Percentiles rank a stretch among this genome's conserved stretches.
Evolutionary conservation across 2,888 invertebrate genomes (phyloP).

Genomic region (Sericinus montela): DNA sequence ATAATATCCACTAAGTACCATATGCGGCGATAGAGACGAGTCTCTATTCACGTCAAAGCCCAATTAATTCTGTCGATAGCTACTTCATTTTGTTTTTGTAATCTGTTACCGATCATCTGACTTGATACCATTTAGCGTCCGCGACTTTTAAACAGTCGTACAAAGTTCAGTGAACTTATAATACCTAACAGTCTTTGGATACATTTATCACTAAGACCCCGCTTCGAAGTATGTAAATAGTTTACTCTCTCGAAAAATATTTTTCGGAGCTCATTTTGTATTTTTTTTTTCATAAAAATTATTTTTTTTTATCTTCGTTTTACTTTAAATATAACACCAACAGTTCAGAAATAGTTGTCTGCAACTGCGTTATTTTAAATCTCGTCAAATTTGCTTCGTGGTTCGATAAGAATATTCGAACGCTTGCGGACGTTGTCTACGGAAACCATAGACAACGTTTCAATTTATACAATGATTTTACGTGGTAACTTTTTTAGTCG

Average conservation of each 20-base stretch:
- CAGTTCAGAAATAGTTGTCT: slow-evolving; percentile 25
- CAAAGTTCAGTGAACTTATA: slow-evolving; percentile 69
- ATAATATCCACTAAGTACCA: slow-evolving; percentile 34
- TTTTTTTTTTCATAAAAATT: slow-evolving; percentile 44
- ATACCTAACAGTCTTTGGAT: slow-evolving; percentile 78
- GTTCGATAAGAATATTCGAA: slow-evolving; percentile 22
- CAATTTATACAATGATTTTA: background rate
- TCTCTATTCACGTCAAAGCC: slow-evolving; percentile 27
- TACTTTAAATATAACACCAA: slow-evolving; percentile 43
- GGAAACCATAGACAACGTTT: background rate
- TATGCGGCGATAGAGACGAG: slow-evolving; percentile 34
- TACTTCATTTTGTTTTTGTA: slow-evolving; percentile 46
- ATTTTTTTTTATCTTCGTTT: slow-evolving; percentile 39
- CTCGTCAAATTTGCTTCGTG: slow-evolving; percentile 12
- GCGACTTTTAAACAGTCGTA: slow-evolving; percentile 59
- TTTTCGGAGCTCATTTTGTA: slow-evolving; percentile 65
- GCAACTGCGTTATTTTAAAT: slow-evolving; percentile 9
- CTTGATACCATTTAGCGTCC: slow-evolving; percentile 63
- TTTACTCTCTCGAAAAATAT: slow-evolving; percentile 73
- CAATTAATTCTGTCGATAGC: slow-evolving; percentile 28
- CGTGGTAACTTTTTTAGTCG: slow-evolving; percentile 9
- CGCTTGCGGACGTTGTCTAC: slow-evolving; percentile 24
- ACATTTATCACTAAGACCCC: slow-evolving; percentile 75
- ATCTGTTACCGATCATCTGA: slow-evolving; percentile 61
- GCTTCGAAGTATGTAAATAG: slow-evolving; percentile 71